These are phyloP conservation scores for Rhabdomys dilectus DNA, from an alignment of 2,113 vertebrate species.

Conservation along the genomic window DNA sequence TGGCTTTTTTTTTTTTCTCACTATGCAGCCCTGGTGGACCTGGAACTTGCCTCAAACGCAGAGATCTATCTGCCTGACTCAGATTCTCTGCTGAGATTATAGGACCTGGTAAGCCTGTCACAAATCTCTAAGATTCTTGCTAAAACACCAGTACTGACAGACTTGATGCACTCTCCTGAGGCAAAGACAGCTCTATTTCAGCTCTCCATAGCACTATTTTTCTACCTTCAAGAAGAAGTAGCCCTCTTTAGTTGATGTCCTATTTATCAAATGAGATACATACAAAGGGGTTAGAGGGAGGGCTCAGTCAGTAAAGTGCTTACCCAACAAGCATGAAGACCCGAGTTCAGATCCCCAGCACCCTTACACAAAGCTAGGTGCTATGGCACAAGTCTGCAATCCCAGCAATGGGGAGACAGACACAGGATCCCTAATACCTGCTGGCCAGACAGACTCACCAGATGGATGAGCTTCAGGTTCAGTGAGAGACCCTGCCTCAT, in stretches of 20 bases:
- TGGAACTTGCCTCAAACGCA: neutral
- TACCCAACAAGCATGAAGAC: neutral
- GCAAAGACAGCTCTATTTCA: constrained; percentile 23
- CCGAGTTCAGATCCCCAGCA: neutral
- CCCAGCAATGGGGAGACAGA: no score
- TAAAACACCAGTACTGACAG: constrained; percentile 4
- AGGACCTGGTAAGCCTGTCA: neutral
- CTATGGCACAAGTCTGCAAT: neutral
- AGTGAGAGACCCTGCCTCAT: neutral
- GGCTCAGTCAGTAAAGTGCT: neutral
- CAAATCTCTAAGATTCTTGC: constrained; percentile 39
- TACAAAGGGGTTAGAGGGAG: neutral
- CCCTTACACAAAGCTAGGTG: neutral
- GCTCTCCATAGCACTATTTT: neutral
- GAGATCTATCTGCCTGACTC: neutral
- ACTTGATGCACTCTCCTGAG: neutral
- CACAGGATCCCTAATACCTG: neutral
- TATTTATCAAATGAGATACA: constrained; percentile 41
- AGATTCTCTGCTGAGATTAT: neutral
- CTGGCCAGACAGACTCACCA: neutral
- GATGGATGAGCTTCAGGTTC: neutral
- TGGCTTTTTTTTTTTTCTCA: neutral
- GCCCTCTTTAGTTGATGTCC: constrained; percentile 28
- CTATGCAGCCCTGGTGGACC: neutral
- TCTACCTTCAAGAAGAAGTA: neutral